Base-by-base conservation (phyloP, 30 jellyfish, hydroid and myxozoan genomes). In the Pelagia noctiluca region DNA sequence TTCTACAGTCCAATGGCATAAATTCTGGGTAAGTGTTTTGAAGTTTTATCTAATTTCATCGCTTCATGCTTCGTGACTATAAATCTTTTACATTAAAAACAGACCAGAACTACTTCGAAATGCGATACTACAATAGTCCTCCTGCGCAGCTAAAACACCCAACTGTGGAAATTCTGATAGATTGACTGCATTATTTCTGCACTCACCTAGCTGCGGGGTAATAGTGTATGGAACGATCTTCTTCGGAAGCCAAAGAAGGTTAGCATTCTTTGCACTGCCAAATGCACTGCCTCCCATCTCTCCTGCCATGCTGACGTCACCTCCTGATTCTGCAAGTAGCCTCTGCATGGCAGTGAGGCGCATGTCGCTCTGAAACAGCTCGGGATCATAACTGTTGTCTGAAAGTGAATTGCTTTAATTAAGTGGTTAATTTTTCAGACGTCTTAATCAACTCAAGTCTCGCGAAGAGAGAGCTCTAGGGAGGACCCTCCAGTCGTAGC, bases 331-430 rank as follows among this genome's bases (percentile, higher is more conserved):
- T 35, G 93, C 95, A 19, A 91, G 63, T 24, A 85, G 61, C 74
- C 95, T 78, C 85, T 91, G 98, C 87, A 62, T 73, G 26, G 98
- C 89, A 48, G 98, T 63, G 60, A 91, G 95, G 76, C 86, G 71
- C 95, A 91, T 91, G 67, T 91, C 98, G 73, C 98, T 91, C 28
- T 87, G 91, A 53, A 78, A 91, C 32, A 90, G 82, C 19, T 62
- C 76, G 4, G 78, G 84, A 34, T 79, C 93, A 36, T 60, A 60
- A 4, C 42, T 63, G 71, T 77, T 60, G 24, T 52, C 88, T 77
- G 50, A 2, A 53, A 50, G 37, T 30, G 23, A 30, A 12, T 2
- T 11, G 22, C 7, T 16, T 5, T 42, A 5, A 42, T 42, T 16
- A 42, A 42, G 57, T 8, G 8, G 12, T 42, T 16, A 5, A 42